Evolutionary conservation across 2,888 invertebrate species (phyloP).

Genomic region (Melanostoma mellinum): DNA sequence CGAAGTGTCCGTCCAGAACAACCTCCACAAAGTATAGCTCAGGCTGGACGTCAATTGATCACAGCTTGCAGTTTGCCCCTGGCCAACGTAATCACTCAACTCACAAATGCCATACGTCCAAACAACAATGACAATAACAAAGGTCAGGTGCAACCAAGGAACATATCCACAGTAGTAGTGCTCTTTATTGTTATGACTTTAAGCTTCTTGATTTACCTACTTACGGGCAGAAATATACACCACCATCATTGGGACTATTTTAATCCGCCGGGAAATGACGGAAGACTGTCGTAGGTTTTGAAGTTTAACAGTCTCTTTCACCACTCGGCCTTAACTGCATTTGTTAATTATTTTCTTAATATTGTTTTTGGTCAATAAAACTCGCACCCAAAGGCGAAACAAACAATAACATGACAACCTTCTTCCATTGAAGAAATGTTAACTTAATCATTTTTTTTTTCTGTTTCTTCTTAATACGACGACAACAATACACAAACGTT

Average conservation of each 20-base stretch:
- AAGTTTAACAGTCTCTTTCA: conserved; percentile 24
- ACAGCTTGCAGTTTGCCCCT: conserved; percentile 87
- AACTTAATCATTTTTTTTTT: conserved; percentile 19
- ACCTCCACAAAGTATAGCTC: conserved; percentile 84
- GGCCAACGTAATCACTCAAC: conserved; percentile 86
- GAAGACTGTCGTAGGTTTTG: conserved; percentile 77
- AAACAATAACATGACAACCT: conserved; percentile 39
- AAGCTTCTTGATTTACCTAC: conserved; percentile 89
- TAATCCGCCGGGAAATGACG: conserved; percentile 88
- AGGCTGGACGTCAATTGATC: conserved; percentile 87
- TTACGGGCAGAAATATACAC: conserved; percentile 89
- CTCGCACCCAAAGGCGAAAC: conserved; percentile 47
- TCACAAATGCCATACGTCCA: conserved; percentile 84
- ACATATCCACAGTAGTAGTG: conserved; percentile 89
- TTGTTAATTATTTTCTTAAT: conserved; percentile 75
- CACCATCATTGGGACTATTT: conserved; percentile 95
- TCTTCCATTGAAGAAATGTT: conserved; percentile 51
- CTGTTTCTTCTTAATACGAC: conserved; percentile 55
- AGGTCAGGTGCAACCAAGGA: conserved; percentile 82
- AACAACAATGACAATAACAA: conserved; percentile 81
- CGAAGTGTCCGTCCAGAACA: conserved; percentile 83
- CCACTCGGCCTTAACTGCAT: conserved; percentile 75
- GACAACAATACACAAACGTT: conserved; percentile 29
- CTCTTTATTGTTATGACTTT: conserved; percentile 91
- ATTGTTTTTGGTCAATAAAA: conserved; percentile 39